These are phyloP conservation scores for Tinamus major DNA, from an alignment of 2,797 vertebrate genomes.

Conservation along the genomic window DNA sequence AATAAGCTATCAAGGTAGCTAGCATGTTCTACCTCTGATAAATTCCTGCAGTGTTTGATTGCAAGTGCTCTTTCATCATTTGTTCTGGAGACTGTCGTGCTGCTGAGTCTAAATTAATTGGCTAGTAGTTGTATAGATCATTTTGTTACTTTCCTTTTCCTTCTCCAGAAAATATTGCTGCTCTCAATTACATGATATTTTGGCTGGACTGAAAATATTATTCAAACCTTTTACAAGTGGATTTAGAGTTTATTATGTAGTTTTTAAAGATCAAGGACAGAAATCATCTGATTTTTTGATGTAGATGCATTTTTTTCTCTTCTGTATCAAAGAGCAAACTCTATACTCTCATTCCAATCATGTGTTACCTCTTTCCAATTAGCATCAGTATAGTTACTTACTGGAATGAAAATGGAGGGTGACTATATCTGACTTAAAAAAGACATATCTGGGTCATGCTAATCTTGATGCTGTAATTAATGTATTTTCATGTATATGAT, in stretches of 20 bases:
- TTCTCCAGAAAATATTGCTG: neutral
- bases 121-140: neutral
- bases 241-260: rapidly evolving
- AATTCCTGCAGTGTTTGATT: neutral
- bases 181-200: neutral
- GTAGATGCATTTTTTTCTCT: neutral
- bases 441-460: neutral
- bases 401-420: neutral
- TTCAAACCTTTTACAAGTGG: neutral
- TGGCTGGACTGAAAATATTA: neutral
- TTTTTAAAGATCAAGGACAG: neutral
- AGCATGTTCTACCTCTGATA: neutral
- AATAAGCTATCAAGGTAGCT: neutral
- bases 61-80: neutral
- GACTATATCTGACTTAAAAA: neutral
- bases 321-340: neutral
- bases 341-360: neutral
- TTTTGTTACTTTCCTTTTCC: neutral
- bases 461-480: neutral
- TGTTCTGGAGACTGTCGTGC: neutral
- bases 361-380: neutral
- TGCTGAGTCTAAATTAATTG: neutral
- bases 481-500: neutral
- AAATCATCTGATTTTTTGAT: neutral
- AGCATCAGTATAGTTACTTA: neutral